phyloP scores from a whole-genome alignment of 2,888 invertebrate genomes.

The Eulithis testata region DNA sequence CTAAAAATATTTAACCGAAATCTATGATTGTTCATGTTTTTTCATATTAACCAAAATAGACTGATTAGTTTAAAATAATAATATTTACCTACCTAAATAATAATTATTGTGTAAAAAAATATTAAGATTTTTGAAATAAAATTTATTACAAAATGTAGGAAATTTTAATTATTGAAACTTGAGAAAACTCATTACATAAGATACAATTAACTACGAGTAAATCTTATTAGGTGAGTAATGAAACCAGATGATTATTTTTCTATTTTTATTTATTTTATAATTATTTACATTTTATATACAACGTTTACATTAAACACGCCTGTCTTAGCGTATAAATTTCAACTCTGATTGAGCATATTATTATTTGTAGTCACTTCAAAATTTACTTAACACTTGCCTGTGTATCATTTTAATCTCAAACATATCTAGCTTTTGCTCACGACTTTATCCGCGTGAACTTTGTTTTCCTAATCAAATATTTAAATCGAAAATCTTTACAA shows the following conservation, averaged over 20 bases:
- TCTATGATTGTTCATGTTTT: no score
- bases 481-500: background rate
- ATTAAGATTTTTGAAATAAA: background rate
- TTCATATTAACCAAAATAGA: slow-evolving; percentile 14
- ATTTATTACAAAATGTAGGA: background rate
- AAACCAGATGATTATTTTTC: slow-evolving; percentile 36
- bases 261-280: slow-evolving; percentile 77
- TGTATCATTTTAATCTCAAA: slow-evolving; percentile 2
- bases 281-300: slow-evolving; percentile 83
- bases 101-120: background rate
- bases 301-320: slow-evolving; percentile 67
- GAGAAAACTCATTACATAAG: no score
- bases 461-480: background rate
- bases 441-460: background rate
- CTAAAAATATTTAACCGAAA: no score
- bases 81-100: background rate
- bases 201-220: no score
- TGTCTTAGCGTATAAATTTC: slow-evolving; percentile 54
- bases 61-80: slow-evolving; percentile 21
- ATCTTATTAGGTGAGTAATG: background rate
- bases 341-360: slow-evolving; percentile 72
- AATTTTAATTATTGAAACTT: no score
- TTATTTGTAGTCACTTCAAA: slow-evolving; percentile 47
- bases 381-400: slow-evolving; percentile 3
- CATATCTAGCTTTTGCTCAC: background rate